A percentile compares a stretch with the other conserved stretches of the same genome.
Conservation (phyloP, 1,140 invertebrate species). For the Idris sp. region DNA sequence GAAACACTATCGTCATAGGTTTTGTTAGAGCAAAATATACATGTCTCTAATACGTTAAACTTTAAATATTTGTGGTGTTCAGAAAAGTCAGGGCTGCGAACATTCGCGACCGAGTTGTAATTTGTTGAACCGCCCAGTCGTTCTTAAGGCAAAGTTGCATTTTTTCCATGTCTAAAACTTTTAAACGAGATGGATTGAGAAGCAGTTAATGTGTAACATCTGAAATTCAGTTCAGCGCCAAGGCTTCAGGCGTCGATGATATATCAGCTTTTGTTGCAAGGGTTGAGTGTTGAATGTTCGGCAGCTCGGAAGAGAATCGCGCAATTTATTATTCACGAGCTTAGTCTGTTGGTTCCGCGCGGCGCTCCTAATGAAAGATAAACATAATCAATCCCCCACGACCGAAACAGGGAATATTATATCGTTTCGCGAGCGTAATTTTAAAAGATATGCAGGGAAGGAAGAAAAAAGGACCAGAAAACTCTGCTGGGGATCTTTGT, state of each 20-base stretch:
- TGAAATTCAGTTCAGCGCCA: too few species aligned
- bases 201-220: too few species aligned
- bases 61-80: too few species aligned
- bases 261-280: conserved; percentile 47
- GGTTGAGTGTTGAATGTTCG: conserved; percentile 50
- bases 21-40: too few species aligned
- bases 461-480: conserved; percentile 1
- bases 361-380: conserved; percentile 77
- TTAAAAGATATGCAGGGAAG: conserved; percentile 44
- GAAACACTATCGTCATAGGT: too few species aligned
- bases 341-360: conserved; percentile 60
- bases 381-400: conserved; percentile 75
- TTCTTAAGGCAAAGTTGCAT: too few species aligned
- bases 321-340: conserved; percentile 73
- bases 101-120: too few species aligned
- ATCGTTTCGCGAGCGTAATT: conserved; percentile 70
- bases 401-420: conserved; percentile 76
- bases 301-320: conserved; percentile 63
- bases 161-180: too few species aligned
- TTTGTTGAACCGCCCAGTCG: too few species aligned
- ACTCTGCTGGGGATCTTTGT: conserved; percentile 28
- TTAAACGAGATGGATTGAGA: too few species aligned
- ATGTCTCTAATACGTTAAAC: too few species aligned
- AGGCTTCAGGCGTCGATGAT: conserved; percentile 35
- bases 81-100: too few species aligned